These are phyloP conservation scores for Gadus chalcogrammus DNA, from an alignment of 2,113 vertebrate genomes.

Conservation along the genomic window DNA sequence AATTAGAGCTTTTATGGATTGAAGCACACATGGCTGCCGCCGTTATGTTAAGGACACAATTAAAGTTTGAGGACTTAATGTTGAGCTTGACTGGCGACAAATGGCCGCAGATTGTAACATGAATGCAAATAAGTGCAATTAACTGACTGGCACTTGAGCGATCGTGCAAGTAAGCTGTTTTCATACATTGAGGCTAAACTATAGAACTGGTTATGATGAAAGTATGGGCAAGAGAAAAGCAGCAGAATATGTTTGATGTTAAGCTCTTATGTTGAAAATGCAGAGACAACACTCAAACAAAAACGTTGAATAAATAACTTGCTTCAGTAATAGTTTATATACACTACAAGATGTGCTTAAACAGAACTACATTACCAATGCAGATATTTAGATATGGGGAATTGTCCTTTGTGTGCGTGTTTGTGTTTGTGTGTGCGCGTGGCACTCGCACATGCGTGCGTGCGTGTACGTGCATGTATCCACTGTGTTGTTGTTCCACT, in stretches of 20 bases:
- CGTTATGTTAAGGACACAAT: slow-evolving; percentile 35
- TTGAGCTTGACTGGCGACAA: slow-evolving; percentile 54
- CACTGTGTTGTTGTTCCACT: neutral
- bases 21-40: slow-evolving; percentile 10
- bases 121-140: slow-evolving; percentile 63
- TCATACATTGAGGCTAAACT: no score
- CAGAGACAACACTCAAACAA: neutral
- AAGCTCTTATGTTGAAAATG: no score
- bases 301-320: neutral
- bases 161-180: slow-evolving; percentile 48
- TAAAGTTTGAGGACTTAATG: slow-evolving; percentile 49
- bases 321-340: no score
- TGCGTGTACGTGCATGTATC: neutral
- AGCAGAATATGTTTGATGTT: no score
- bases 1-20: no score
- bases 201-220: no score
- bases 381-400: no score
- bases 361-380: neutral
- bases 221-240: slow-evolving; percentile 3
- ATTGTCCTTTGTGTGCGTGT: neutral
- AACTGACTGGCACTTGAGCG: slow-evolving; percentile 48
- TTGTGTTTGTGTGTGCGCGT: neutral
- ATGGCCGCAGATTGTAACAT: slow-evolving; percentile 38
- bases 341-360: neutral
- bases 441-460: neutral